Evolutionary conservation across 1,140 invertebrate genomes (phyloP), one percentile per base, ranked within the genome.

Genomic region (Solen grandis): DNA sequence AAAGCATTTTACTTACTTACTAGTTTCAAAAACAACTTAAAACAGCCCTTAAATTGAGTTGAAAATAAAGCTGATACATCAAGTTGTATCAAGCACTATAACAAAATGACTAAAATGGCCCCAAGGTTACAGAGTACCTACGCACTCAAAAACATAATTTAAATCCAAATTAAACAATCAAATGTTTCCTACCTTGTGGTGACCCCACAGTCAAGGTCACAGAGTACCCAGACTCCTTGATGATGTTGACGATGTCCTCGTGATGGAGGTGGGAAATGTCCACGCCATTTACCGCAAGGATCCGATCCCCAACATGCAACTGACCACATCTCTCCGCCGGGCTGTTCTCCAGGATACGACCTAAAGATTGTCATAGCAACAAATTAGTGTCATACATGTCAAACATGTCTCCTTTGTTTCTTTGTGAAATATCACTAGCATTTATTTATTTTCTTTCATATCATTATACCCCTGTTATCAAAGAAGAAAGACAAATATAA

Each of bases 201-300:
- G 89, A 88, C 10, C 96, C 95, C 83, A 98, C 97, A 35, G 97
- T 98, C 38, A 99, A 94, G 0, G 96, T 97, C 59, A 99, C 97
- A 70, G 96, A 95, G 76, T 96, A 95, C 19, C 97, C 98, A 1
- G 97, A 98, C 87, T 98, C 97, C 92, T 99, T 99, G 66, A 95
- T 94, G n/a, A 94, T 90, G 92, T 98, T 98, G 14, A 99, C 98
- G 69, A 99, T 98, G 89, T 99, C 98, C 70, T 97, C 97, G 90
- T 99, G 98, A 86, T 97, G 96, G 91, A 99, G 95, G 88, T 96
- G 95, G 27, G 96, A 95, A 68, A 99, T 98, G 80, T 98, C 95
- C 63, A 96, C 95, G 59, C 96, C 96, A 93, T 99, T 99, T 0
- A 99, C 98, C 5, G 97, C 97, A 54, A 99, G 93, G 82, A 99